Evolutionary conservation across 2,797 vertebrate species (phyloP).

Genomic region (Phoebastria nigripes): DNA sequence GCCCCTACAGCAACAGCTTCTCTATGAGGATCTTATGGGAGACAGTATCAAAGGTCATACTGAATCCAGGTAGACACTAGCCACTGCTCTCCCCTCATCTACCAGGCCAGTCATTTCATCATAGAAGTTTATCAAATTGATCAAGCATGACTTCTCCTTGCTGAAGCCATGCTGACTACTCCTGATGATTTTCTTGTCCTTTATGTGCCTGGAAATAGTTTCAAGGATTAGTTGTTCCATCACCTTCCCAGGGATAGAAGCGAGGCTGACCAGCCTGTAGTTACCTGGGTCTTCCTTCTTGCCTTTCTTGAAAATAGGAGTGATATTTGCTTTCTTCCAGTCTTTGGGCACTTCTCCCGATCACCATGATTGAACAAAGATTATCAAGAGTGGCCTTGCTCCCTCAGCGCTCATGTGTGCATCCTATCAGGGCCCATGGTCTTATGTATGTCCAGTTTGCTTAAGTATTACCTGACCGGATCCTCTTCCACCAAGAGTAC

Average conservation of each 20-base stretch:
- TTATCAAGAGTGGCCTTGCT: background rate
- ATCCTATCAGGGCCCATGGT: no score
- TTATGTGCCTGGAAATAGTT: background rate
- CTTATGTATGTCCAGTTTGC: background rate
- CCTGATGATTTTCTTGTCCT: background rate
- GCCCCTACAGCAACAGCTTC: background rate
- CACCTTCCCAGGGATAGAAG: background rate
- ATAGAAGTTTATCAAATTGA: background rate
- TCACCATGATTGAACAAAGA: background rate
- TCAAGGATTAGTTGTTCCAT: background rate
- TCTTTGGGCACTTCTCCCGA: background rate
- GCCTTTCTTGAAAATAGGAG: background rate
- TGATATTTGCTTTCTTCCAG: background rate
- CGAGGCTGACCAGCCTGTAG: background rate
- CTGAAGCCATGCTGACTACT: background rate
- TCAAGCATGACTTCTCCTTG: background rate
- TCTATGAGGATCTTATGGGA: background rate
- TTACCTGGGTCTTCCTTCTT: background rate
- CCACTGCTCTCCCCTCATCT: background rate
- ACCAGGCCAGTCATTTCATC: background rate
- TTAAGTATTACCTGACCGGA: background rate
- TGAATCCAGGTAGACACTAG: background rate
- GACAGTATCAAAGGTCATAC: background rate
- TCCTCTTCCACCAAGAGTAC: background rate
- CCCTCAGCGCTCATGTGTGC: background rate